Evolutionary conservation across 2,113 vertebrate species (phyloP), one percentile per base, ranked within the genome.

Genomic region (Cyanistes caeruleus): DNA sequence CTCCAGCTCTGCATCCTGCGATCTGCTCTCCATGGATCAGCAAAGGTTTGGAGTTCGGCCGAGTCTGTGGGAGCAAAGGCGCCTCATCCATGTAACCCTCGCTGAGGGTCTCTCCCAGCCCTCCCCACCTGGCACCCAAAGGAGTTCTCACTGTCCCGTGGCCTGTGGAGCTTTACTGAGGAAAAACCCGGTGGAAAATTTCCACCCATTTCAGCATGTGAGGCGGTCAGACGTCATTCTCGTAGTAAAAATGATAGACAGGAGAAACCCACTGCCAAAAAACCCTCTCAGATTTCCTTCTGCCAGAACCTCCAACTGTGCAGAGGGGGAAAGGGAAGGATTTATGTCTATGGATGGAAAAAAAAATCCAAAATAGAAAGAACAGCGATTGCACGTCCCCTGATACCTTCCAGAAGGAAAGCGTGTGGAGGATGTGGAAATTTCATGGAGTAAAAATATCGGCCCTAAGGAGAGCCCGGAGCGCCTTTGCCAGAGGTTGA

Each of bases 401-500:
- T 93, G 82, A 20, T 73, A 72, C 81, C 59, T 94, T 59, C 75
- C 79, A 51, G 59, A 85, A 85, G 87, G 87, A 96, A 90, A 86
- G 0, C 0, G 33, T 22, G 18, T 0, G 1, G 76, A 81, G 73
- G 70, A 87, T 44, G 62, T 84, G 86, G 75, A 89, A 93, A 89
- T 78, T 81, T 77, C 46, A 59, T 23, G 82, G 68, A 77, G 56
- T 92, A 93, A 93, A 93, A 96, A 75, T 86, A 83, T 9, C 92
- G 51, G 2, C 48, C 23, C 59, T 39, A 24, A 52, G 51, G 78
- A 80, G 88, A 86, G 63, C 33, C 81, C 60, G 10, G 27, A 30
- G 55, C 17, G 55, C 13, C 4, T 63, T 86, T 86, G 68, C 25
- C 31, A 39, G 74, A 88, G 72, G 68, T 7, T 76, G 67, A 58